Percentiles rank a stretch among this genome's conserved stretches.
These are phyloP conservation scores for Chaenodraco wilsoni DNA, from an alignment of 2,797 vertebrate genomes.

Conservation along the genomic window DNA sequence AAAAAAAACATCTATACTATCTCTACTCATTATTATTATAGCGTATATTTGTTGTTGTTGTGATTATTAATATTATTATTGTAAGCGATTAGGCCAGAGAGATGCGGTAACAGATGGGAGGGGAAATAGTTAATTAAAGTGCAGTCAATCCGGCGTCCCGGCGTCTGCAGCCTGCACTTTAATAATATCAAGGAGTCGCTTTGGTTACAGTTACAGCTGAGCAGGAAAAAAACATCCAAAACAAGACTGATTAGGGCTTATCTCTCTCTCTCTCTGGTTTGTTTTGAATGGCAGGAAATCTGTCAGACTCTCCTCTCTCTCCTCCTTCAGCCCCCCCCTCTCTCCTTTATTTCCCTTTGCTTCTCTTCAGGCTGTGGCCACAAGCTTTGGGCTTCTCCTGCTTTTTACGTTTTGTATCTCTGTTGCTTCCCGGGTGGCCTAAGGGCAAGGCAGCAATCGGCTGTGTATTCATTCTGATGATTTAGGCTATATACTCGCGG, in stretches of 20 bases:
- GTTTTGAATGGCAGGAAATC: conserved; percentile 70
- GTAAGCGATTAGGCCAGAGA: conserved; percentile 17
- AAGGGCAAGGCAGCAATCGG: conserved; percentile 56
- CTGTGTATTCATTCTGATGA: conserved; percentile 29
- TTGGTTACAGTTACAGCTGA: conserved; percentile 76
- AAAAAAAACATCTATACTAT: too few species aligned
- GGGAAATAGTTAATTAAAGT: conserved; percentile 80
- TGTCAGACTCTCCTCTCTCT: conserved; percentile 64
- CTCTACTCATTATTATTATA: not conserved
- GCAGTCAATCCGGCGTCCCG: conserved; percentile 75
- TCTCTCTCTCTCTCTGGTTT: conserved; percentile 51
- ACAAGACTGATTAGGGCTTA: conserved; percentile 67
- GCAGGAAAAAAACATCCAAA: conserved; percentile 49
- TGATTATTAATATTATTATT: conserved; percentile 15
- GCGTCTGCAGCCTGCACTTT: conserved; percentile 76
- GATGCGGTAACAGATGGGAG: conserved; percentile 78
- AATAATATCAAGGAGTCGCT: conserved; percentile 76
- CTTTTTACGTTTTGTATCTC: conserved; percentile 39
- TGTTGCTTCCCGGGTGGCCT: conserved; percentile 61
- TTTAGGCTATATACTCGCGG: conserved; percentile 11
- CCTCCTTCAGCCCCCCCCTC: conserved; percentile 53
- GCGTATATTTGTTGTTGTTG: not conserved
- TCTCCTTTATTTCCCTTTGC: conserved; percentile 57
- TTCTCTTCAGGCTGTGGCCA: conserved; percentile 70
- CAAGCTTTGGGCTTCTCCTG: conserved; percentile 54